Percentiles rank a stretch among this genome's conserved stretches.
Conservation (phyloP, 92 coral and sea anemone species). For the Ricordea florida region DNA sequence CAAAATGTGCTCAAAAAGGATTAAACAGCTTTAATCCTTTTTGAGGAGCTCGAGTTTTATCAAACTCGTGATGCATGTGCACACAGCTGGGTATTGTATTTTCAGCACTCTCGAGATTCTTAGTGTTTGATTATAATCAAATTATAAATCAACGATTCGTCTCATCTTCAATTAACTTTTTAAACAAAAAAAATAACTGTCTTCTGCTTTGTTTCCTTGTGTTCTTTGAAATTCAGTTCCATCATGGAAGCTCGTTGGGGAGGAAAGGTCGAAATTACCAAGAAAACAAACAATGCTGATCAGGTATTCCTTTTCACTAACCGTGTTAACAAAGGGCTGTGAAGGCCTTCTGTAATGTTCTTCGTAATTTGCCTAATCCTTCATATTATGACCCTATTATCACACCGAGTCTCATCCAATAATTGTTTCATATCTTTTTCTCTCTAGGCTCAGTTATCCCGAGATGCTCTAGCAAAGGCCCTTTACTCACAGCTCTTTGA, state of each 20-base stretch:
- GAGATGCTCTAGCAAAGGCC: slow-evolving; percentile 88
- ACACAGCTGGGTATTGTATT: too few species aligned
- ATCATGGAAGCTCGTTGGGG: slow-evolving; percentile 98
- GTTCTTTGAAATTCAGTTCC: slow-evolving; percentile 37
- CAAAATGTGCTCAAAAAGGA: too few species aligned
- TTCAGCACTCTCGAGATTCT: too few species aligned
- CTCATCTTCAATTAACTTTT: too few species aligned
- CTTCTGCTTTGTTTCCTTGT: background rate
- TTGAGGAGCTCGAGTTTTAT: too few species aligned
- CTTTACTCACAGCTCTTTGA: slow-evolving; percentile 85
- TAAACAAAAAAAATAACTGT: too few species aligned
- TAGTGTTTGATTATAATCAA: too few species aligned
- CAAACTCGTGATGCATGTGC: too few species aligned
- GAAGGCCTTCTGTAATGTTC: background rate
- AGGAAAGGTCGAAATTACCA: slow-evolving; percentile 87
- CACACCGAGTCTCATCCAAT: too few species aligned
- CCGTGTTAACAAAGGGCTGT: background rate
- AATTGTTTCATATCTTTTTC: background rate
- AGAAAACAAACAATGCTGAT: slow-evolving; percentile 85
- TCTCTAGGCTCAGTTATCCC: slow-evolving; percentile 66
- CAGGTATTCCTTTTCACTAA: slow-evolving; percentile 44
- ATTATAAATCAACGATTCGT: too few species aligned
- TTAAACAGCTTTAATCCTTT: too few species aligned
- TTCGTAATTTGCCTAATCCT: background rate
- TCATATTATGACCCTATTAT: background rate